phyloP scores from a whole-genome alignment of 64 coral and sea anemone genomes.

The Actinia tenebrosa region DNA sequence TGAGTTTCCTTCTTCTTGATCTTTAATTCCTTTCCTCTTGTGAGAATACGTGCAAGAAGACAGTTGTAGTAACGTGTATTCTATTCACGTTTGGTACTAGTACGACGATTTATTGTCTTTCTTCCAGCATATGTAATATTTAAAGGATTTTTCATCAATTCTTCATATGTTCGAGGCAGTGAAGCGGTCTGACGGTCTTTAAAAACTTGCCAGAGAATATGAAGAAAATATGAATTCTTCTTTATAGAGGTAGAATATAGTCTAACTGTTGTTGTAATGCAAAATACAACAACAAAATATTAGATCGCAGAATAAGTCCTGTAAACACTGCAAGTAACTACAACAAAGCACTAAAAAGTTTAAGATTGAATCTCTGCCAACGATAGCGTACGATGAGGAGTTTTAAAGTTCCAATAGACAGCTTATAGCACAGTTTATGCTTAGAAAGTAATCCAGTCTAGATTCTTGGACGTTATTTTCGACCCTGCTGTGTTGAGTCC shows the following conservation, averaged over 20 bases:
- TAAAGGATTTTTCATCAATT: constrained; percentile 82
- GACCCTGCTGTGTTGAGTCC: background rate
- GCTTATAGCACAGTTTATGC: background rate
- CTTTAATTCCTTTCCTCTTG: background rate
- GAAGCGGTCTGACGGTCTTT: background rate
- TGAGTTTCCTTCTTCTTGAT: background rate
- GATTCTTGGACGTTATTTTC: background rate
- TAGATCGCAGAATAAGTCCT: background rate
- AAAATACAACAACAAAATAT: background rate
- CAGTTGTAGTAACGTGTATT: background rate
- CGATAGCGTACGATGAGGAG: background rate
- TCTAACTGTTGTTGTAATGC: background rate
- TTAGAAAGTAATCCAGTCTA: background rate
- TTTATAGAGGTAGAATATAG: background rate
- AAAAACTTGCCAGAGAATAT: background rate
- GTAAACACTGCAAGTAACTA: background rate
- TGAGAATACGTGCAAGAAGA: background rate
- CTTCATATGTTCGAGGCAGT: constrained; percentile 33
- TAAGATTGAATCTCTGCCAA: background rate
- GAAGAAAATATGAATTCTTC: background rate
- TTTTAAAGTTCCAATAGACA: background rate
- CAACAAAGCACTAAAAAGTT: background rate
- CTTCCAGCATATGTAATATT: constrained; percentile 88
- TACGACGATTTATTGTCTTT: constrained; percentile 60
- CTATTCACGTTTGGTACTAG: constrained; percentile 37